Conservation (phyloP, 2,888 invertebrate genomes). For the Flexamia atlantica region DNA sequence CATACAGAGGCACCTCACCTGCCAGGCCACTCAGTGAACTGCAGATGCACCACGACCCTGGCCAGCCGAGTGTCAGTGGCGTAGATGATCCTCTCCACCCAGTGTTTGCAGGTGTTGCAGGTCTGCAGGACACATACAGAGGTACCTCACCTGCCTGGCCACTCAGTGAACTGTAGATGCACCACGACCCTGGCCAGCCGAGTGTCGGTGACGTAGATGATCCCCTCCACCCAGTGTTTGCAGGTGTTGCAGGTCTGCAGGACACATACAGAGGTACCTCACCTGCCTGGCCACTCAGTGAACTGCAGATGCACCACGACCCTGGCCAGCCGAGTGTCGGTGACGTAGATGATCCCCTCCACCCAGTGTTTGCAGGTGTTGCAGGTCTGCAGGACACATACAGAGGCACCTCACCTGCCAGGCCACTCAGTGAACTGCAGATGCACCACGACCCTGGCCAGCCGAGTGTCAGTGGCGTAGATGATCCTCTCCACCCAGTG, state of each 20-base stretch:
- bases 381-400: no score
- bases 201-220: slow-evolving; percentile 79
- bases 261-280: no score
- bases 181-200: slow-evolving; percentile 80
- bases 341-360: neutral
- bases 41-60: slow-evolving; percentile 84
- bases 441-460: slow-evolving; percentile 82
- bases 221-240: slow-evolving; percentile 84
- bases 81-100: neutral
- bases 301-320: slow-evolving; percentile 88
- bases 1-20: slow-evolving; percentile 78
- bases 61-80: slow-evolving; percentile 75
- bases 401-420: slow-evolving; percentile 78
- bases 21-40: slow-evolving; percentile 88
- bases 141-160: slow-evolving; percentile 82
- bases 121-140: no score
- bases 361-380: neutral
- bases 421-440: slow-evolving; percentile 89
- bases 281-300: slow-evolving; percentile 86
- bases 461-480: slow-evolving; percentile 77
- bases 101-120: neutral
- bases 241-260: slow-evolving; percentile 82
- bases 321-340: slow-evolving; percentile 76
- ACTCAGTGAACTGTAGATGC: slow-evolving; percentile 88
- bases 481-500: slow-evolving; percentile 86